These are phyloP conservation scores for Bothrops jararaca DNA, from an alignment of 2,113 vertebrate species.

Conservation along the genomic window DNA sequence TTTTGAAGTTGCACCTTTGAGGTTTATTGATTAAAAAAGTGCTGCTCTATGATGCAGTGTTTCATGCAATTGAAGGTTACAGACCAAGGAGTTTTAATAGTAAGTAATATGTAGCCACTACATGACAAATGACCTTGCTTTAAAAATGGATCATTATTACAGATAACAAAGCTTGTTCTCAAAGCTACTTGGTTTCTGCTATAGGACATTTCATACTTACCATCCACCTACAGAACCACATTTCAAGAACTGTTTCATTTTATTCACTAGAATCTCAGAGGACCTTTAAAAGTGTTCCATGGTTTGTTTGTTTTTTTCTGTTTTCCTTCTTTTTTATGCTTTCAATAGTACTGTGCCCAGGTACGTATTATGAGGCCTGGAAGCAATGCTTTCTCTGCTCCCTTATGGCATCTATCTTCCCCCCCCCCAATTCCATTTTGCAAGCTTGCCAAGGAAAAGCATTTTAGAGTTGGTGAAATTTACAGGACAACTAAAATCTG, in stretches of 20 bases:
- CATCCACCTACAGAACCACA: neutral
- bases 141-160: constrained; percentile 27
- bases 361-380: constrained; percentile 74
- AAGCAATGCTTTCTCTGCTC: neutral
- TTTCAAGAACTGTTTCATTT: constrained; percentile 15
- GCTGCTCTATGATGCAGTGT: neutral
- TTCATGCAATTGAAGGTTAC: neutral
- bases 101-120: neutral
- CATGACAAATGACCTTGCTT: constrained; percentile 1
- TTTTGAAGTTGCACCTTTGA: neutral
- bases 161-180: constrained; percentile 5
- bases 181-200: neutral
- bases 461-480: constrained; percentile 27
- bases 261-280: constrained; percentile 39
- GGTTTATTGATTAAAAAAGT: neutral
- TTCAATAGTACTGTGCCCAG: constrained; percentile 77
- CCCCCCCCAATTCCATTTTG: constrained; percentile 23
- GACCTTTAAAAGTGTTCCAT: constrained; percentile 62
- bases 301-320: constrained; percentile 60
- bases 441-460: constrained; percentile 24
- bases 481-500: neutral
- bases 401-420: constrained; percentile 28
- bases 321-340: constrained; percentile 67
- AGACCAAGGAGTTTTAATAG: neutral
- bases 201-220: constrained; percentile 5